Base-by-base conservation (phyloP, 1,140 invertebrate species). In the Drosophila nasuta region DNA sequence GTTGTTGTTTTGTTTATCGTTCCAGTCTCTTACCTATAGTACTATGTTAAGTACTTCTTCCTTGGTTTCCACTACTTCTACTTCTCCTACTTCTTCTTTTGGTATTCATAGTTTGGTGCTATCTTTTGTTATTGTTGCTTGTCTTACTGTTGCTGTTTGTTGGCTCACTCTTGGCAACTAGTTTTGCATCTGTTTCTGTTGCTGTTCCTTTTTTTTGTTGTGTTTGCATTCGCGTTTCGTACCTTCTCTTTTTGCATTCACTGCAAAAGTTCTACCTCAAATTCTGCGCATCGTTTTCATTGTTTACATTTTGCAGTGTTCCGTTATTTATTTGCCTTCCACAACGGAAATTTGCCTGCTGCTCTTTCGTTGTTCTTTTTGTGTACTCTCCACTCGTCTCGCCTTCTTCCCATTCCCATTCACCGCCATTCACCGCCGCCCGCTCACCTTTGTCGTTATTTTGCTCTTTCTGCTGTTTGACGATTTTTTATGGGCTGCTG, bases 251-350 rank as follows among this genome's bases (percentile, higher is more conserved):
- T 65, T 56, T 65, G 35, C 64, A 45, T 56, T 67, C 45, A 54
- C 51, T 20, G 67, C 67, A 71, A 63, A 75, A 57, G 15, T 70
- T 71, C 51, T 51, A 63, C 49, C 51, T 70, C 30, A 63, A 75
- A 79, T 78, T 78, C 70, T 78, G 71, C 64, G 69, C 70, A 79
- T 86, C 75, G 82, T 46, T 65, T 86, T 73, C 82, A 82, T 87
- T 87, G 85, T 87, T 87, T 88, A 87, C 85, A 75, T 82, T 87
- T 80, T 68, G 30, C 59, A 65, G 46, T 13, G 66, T 75, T 69
- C 64, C 65, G 76, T 82, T 89, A 88, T 88, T 88, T 88, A 83
- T 88, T 88, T 88, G 83, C 77, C 80, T 83, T 88, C 67, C 64
- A 67, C 74, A 85, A 65, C 77, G 75, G 85, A 83, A 81, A 88